Conservation (phyloP, 2,888 invertebrate genomes). For the Drosophila parthenogenetica region DNA sequence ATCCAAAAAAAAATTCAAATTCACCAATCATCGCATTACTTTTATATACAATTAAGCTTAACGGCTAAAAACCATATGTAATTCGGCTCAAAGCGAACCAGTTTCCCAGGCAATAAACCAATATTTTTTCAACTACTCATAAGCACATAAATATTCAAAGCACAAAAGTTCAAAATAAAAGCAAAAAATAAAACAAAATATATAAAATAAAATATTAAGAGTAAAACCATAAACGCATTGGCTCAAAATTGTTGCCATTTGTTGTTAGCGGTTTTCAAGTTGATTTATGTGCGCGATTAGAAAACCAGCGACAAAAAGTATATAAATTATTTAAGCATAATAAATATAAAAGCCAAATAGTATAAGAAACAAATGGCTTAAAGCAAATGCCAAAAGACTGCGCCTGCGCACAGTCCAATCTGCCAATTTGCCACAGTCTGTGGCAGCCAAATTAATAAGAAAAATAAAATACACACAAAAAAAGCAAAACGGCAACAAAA, state of each 20-base stretch:
- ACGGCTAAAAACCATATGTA: slow-evolving; percentile 19
- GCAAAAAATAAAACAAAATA: slow-evolving; percentile 18
- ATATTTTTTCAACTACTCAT: slow-evolving; percentile 27
- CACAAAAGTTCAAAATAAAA: slow-evolving; percentile 9
- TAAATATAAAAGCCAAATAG: slow-evolving; percentile 27
- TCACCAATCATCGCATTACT: slow-evolving; percentile 22
- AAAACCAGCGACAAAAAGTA: slow-evolving; percentile 57
- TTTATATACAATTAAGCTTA: slow-evolving; percentile 38
- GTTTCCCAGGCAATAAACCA: slow-evolving; percentile 41
- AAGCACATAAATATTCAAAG: slow-evolving; percentile 19
- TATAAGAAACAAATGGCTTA: slow-evolving; percentile 27
- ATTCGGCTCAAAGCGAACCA: slow-evolving; percentile 36
- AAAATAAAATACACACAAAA: slow-evolving; percentile 7
- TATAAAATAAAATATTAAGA: slow-evolving; percentile 23
- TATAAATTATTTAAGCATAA: slow-evolving; percentile 34
- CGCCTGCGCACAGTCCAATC: slow-evolving; percentile 23
- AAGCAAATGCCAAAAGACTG: slow-evolving; percentile 45
- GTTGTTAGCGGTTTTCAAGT: slow-evolving; percentile 35
- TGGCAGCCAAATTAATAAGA: slow-evolving; percentile 38
- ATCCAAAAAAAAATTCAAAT: slow-evolving; percentile 14
- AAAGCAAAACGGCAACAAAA: not conserved
- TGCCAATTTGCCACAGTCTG: slow-evolving; percentile 16
- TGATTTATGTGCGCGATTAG: slow-evolving; percentile 75
- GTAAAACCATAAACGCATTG: slow-evolving; percentile 39
- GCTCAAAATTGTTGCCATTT: slow-evolving; percentile 46